Conservation (phyloP, 2,113 vertebrate genomes). For the Myrmophylax atrothorax region DNA sequence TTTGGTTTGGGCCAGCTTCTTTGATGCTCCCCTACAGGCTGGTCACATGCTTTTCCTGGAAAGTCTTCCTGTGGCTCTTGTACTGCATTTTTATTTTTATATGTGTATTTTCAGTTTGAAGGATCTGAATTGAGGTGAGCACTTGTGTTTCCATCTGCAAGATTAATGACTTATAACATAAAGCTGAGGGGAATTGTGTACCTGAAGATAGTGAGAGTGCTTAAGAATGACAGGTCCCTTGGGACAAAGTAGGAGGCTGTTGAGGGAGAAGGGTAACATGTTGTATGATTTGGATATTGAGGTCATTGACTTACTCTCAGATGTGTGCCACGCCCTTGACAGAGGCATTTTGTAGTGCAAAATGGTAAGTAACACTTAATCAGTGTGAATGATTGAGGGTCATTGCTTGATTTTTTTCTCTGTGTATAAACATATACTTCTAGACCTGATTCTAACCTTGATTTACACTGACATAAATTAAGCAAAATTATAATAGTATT, state of each 20-base stretch:
- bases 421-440: not conserved
- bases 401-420: not conserved
- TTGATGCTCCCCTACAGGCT: fast-evolving
- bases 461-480: not conserved
- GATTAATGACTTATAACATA: not conserved
- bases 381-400: not conserved
- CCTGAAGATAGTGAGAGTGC: not conserved
- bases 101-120: not conserved
- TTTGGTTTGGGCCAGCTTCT: not conserved
- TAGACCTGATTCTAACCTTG: not conserved
- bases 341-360: not conserved
- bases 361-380: not conserved
- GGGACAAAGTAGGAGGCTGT: not conserved
- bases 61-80: not conserved
- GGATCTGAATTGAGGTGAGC: not conserved
- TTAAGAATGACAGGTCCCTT: not conserved
- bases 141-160: not conserved
- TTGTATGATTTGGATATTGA: not conserved
- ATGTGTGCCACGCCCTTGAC: not conserved
- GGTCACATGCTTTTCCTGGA: not conserved
- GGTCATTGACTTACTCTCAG: not conserved
- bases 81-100: not conserved
- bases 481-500: not conserved
- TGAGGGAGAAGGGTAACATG: not conserved
- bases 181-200: not conserved